A percentile compares a stretch with the other conserved stretches of the same genome.
These are phyloP conservation scores for Pituophis catenifer DNA, from an alignment of 2,113 vertebrate genomes.

Conservation along the genomic window DNA sequence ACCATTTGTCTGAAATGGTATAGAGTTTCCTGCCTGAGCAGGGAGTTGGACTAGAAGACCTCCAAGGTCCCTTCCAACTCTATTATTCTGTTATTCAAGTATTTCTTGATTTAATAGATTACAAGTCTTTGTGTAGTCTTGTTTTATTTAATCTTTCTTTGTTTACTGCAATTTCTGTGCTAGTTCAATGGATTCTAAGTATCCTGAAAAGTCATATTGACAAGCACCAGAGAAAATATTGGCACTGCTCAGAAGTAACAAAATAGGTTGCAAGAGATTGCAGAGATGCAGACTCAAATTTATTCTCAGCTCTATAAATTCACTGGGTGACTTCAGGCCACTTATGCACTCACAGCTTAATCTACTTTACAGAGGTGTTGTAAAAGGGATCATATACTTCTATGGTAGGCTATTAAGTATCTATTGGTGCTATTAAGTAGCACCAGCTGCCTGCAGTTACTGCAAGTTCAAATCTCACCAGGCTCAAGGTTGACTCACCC, in stretches of 20 bases:
- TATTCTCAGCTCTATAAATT: neutral
- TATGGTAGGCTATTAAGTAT: neutral
- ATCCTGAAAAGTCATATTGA: neutral
- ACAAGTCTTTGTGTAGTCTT: too few species aligned
- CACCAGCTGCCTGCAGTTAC: too few species aligned
- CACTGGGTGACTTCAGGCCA: neutral
- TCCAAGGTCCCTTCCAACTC: neutral
- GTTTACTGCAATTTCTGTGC: neutral
- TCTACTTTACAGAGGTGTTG: neutral
- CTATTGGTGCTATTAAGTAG: too few species aligned
- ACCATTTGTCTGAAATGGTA: neutral
- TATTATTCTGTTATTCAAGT: neutral
- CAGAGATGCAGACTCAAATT: neutral
- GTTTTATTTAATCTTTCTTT: neutral
- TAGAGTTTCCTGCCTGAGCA: neutral
- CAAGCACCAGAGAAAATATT: neutral
- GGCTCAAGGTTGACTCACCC: too few species aligned
- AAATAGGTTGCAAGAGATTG: neutral
- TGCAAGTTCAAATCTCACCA: too few species aligned
- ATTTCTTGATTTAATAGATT: too few species aligned
- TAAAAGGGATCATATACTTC: neutral
- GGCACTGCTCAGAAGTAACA: neutral
- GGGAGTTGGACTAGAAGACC: neutral
- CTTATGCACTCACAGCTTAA: neutral
- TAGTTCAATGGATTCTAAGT: neutral